Evolutionary conservation across 2,888 invertebrate species (phyloP), one percentile per base, ranked within the genome.

Genomic region (Thereva nobilitata): DNA sequence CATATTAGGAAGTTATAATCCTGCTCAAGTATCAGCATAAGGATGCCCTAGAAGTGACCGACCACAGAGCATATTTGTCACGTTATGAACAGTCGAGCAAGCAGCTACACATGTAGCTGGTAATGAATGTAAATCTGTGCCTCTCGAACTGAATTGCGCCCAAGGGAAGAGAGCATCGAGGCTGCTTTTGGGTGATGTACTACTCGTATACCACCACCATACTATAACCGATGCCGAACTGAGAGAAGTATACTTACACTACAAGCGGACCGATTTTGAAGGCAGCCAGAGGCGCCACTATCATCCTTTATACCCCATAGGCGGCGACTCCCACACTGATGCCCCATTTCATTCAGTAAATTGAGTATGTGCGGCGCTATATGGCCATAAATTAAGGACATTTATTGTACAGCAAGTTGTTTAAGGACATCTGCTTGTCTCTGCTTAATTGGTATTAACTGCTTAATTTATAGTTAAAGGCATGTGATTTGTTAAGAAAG

Each of bases 381-480:
- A 68, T 70, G 71, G 56, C 69, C 72, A 73, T 75, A 75, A 75
- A 75, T 74, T 74, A 73, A 74, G 74, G 72, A 73, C 72, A 73
- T 72, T 75, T 75, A 74, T 73, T 75, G 71, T 72, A 72, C 70
- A 72, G 73, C 72, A 72, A 71, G 72, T 73, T 74, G 74, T 73
- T 73, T 75, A 74, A 74, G 74, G 75, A 75, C 74, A 76, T 73
- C 76, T 75, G 76, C 76, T 74, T 73, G 74, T 75, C 75, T 73
- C 76, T 76, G 75, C 76, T 77, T 78, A 78, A 78, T 78, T 78
- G 78, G 78, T 76, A 78, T 78, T 78, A 78, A 77, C 78, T 76
- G 74, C 73, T 73, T 74, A 77, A 78, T 78, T 78, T 78, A 78
- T 78, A 74, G 77, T 73, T 71, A 74, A 77, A 77, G 75, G 74